Evolutionary conservation across 2,797 vertebrate species (phyloP).

Genomic region (Echeneis naucrates): DNA sequence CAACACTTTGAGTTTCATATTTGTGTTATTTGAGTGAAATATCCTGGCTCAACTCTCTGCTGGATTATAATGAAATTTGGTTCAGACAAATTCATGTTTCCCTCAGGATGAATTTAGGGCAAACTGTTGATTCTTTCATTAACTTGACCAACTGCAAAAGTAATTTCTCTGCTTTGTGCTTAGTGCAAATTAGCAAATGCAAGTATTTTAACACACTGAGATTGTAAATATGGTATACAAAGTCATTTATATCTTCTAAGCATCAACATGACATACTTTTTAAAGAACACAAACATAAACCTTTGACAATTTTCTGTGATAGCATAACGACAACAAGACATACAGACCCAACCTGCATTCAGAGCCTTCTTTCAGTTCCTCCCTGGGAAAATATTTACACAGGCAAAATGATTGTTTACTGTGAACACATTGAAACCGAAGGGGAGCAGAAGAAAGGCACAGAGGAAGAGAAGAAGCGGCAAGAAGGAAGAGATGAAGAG

Average conservation of each 20-base stretch:
- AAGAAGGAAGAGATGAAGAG: slow-evolving; percentile 10
- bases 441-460: neutral
- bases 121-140: neutral
- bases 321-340: slow-evolving; percentile 1
- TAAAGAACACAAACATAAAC: slow-evolving; percentile 4
- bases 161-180: neutral
- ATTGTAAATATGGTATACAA: neutral
- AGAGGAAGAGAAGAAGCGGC: neutral
- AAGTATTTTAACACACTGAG: neutral
- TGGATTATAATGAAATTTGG: neutral
- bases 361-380: neutral
- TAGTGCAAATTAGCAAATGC: neutral
- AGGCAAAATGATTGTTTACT: slow-evolving; percentile 28
- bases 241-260: neutral
- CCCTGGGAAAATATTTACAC: slow-evolving; percentile 20
- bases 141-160: neutral
- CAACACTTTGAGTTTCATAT: neutral
- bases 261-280: neutral
- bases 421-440: slow-evolving; percentile 31
- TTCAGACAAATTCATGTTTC: neutral
- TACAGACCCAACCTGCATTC: neutral
- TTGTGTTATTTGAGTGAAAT: neutral
- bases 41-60: neutral
- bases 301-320: neutral
- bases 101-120: neutral